These are phyloP conservation scores for Fragum fragum DNA, from an alignment of 2,888 invertebrate species.

Conservation along the genomic window DNA sequence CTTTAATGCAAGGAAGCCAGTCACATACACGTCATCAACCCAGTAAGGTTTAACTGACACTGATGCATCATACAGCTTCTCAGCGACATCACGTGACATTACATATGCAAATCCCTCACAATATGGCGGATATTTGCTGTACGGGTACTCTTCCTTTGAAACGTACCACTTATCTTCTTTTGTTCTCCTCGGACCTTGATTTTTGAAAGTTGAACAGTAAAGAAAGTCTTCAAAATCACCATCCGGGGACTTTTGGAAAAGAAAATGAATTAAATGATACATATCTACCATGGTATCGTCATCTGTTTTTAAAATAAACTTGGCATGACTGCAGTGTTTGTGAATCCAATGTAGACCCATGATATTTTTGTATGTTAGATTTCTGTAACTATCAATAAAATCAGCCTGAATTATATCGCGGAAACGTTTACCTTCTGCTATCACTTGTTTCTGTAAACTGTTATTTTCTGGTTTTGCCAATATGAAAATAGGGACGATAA, in stretches of 20 bases:
- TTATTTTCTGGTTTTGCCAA: conserved; percentile 48
- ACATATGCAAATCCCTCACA: conserved; percentile 79
- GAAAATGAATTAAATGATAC: conserved; percentile 88
- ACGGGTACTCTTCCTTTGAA: conserved; percentile 68
- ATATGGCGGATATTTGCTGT: conserved; percentile 74
- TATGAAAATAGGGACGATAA: conserved; percentile 64
- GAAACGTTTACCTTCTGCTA: conserved; percentile 54
- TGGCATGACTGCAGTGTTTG: conserved; percentile 80
- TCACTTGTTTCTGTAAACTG: conserved; percentile 50
- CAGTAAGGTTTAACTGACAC: conserved; percentile 68
- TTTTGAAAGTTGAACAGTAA: conserved; percentile 72
- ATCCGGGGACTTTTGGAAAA: conserved; percentile 57
- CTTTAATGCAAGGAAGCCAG: conserved; percentile 72
- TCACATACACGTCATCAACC: conserved; percentile 82
- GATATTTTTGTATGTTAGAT: conserved; percentile 84
- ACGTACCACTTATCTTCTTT: conserved; percentile 76
- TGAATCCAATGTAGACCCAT: conserved; percentile 81
- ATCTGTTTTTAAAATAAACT: conserved; percentile 84
- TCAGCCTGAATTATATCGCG: conserved; percentile 78
- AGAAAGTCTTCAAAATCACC: conserved; percentile 64
- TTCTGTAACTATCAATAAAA: conserved; percentile 84
- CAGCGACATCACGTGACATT: conserved; percentile 62
- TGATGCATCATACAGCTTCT: conserved; percentile 65
- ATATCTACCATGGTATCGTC: conserved; percentile 85
- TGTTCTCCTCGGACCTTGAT: conserved; percentile 61